These are phyloP conservation scores for Dicroscelio sp. DNA, from an alignment of 2,888 invertebrate species.

Conservation along the genomic window DNA sequence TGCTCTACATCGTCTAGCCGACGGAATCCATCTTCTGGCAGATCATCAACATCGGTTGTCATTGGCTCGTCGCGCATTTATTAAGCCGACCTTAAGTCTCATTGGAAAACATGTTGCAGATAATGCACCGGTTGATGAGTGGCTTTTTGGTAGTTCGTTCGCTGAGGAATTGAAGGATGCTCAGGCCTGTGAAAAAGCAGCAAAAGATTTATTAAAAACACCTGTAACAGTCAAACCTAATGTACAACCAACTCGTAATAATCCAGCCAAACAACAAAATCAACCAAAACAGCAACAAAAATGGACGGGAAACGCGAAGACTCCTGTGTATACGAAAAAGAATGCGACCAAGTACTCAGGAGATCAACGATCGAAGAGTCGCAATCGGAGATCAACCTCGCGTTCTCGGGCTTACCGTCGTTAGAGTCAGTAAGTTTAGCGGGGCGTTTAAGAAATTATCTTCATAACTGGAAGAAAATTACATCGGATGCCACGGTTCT, in stretches of 20 bases:
- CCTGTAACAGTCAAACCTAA: background rate
- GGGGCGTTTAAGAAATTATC: background rate
- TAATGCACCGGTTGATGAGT: conserved; percentile 44
- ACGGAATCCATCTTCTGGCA: conserved; percentile 36
- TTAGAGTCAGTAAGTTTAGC: conserved; percentile 38
- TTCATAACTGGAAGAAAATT: conserved; percentile 33
- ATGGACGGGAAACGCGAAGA: conserved; percentile 27
- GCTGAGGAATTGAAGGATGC: conserved; percentile 47
- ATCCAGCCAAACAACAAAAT: background rate
- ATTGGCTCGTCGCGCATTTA: conserved; percentile 33
- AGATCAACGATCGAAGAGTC: conserved; percentile 13
- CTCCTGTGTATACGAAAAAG: conserved; percentile 20
- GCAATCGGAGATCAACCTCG: conserved; percentile 8
- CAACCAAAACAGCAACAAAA: background rate
- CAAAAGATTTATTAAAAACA: background rate
- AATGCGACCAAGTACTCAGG: conserved; percentile 5
- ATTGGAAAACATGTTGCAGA: conserved; percentile 43
- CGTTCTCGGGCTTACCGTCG: background rate
- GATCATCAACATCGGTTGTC: conserved; percentile 52
- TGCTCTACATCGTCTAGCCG: conserved; percentile 30
- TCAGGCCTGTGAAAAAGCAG: conserved; percentile 28
- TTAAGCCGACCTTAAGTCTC: conserved; percentile 51
- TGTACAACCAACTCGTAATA: background rate
- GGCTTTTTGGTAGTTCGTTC: conserved; percentile 48
- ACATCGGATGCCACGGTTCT: conserved; percentile 16